Conservation (phyloP, 2,113 vertebrate genomes). For the Bubalus kerabau region DNA sequence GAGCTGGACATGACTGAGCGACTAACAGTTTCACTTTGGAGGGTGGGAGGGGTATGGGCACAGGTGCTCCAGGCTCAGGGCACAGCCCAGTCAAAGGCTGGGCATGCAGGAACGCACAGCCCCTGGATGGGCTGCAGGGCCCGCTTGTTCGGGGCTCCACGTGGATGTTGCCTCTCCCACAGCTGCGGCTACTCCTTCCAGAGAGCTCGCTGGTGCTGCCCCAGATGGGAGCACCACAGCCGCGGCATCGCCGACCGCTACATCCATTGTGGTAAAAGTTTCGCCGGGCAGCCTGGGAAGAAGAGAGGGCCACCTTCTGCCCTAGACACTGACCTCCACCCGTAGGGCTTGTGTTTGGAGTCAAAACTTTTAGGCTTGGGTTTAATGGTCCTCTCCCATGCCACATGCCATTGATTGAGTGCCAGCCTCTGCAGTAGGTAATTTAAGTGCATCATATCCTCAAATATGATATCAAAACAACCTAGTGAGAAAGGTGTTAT, state of each 20-base stretch:
- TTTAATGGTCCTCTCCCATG: neutral
- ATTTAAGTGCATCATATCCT: neutral
- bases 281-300: neutral
- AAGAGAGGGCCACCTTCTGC: neutral
- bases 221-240: neutral
- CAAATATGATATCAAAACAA: neutral
- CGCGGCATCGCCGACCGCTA: rapidly evolving
- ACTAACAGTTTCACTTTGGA: neutral
- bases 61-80: neutral
- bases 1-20: neutral
- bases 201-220: neutral
- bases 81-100: neutral
- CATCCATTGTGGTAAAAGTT: neutral
- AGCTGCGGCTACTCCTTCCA: neutral
- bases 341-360: neutral
- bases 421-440: neutral
- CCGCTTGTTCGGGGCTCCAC: neutral
- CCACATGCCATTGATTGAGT: neutral
- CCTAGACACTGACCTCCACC: neutral
- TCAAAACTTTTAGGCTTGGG: neutral
- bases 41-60: neutral
- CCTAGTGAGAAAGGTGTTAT: neutral
- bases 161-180: neutral
- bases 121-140: neutral
- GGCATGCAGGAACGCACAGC: rapidly evolving